phyloP scores from a whole-genome alignment of 2,888 invertebrate genomes.

The Endotricha flammealis region DNA sequence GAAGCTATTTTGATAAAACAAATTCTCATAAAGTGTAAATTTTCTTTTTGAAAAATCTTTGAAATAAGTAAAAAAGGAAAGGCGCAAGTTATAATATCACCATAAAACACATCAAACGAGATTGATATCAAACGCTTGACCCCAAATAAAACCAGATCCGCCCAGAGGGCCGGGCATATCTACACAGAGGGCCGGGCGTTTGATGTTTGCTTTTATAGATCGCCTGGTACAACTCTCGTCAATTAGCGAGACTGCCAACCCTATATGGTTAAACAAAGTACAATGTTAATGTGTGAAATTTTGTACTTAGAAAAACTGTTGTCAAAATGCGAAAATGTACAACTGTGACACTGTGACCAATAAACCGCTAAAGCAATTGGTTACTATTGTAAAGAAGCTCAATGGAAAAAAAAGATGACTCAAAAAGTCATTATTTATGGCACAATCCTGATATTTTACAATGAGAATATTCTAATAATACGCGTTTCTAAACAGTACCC shows the following conservation, averaged over 20 bases:
- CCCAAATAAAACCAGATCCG: constrained; percentile 58
- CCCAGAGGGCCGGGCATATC: constrained; percentile 45
- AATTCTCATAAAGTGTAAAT: constrained; percentile 9
- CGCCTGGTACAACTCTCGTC: constrained; percentile 34
- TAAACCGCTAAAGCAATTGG: too few species aligned
- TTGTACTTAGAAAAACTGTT: neutral
- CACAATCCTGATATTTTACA: neutral
- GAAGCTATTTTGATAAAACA: constrained; percentile 1
- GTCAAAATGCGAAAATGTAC: neutral
- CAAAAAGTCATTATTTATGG: neutral
- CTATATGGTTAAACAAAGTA: constrained; percentile 24
- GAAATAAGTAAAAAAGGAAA: constrained; percentile 18
- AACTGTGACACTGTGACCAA: neutral
- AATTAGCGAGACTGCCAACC: constrained; percentile 39
- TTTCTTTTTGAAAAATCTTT: constrained; percentile 2
- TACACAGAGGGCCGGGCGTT: constrained; percentile 37
- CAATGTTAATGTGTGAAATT: constrained; percentile 11
- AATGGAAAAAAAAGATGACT: too few species aligned
- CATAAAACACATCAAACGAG: constrained; percentile 63
- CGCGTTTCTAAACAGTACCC: constrained; percentile 5
- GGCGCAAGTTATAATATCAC: constrained; percentile 28
- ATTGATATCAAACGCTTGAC: constrained; percentile 56
- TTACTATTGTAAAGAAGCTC: too few species aligned
- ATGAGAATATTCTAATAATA: neutral
- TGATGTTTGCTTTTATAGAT: constrained; percentile 54